A percentile compares a stretch with the other conserved stretches of the same genome.
Conservation (phyloP, 1,140 invertebrate species). For the Macrobrachium nipponense region DNA sequence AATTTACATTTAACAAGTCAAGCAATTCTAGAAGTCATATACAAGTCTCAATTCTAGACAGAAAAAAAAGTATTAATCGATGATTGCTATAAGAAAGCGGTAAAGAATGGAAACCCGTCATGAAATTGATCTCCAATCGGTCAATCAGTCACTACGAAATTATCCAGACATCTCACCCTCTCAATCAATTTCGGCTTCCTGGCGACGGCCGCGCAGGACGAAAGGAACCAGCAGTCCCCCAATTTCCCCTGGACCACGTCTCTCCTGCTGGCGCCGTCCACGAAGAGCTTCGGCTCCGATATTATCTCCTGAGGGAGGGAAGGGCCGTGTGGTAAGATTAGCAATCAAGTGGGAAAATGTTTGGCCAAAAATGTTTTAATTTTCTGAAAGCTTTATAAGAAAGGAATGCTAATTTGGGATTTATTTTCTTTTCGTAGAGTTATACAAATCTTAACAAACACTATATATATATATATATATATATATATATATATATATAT, state of each 20-base stretch:
- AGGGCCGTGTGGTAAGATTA: neutral
- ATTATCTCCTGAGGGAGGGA: conserved; percentile 70
- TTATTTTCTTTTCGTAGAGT: no score
- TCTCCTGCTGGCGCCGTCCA: conserved; percentile 72
- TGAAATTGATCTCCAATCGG: no score
- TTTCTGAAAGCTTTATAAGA: neutral
- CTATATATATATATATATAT: no score
- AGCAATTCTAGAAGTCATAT: no score
- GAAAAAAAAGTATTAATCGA: no score
- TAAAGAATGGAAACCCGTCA: no score
- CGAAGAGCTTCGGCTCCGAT: conserved; percentile 71
- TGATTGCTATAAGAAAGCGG: no score
- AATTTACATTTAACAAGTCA: no score
- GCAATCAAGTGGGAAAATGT: neutral
- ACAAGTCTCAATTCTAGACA: no score
- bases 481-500: no score
- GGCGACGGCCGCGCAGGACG: conserved; percentile 71
- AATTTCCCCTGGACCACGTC: conserved; percentile 75
- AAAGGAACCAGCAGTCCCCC: conserved; percentile 72
- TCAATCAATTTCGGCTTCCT: conserved; percentile 69
- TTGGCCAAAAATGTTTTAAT: neutral
- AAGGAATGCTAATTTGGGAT: no score
- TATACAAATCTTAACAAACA: no score
- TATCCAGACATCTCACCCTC: conserved; percentile 66
- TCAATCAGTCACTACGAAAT: neutral